These are phyloP conservation scores for Paracentrotus lividus DNA, from an alignment of 53 echinoderm and acorn worm species.

Conservation along the genomic window DNA sequence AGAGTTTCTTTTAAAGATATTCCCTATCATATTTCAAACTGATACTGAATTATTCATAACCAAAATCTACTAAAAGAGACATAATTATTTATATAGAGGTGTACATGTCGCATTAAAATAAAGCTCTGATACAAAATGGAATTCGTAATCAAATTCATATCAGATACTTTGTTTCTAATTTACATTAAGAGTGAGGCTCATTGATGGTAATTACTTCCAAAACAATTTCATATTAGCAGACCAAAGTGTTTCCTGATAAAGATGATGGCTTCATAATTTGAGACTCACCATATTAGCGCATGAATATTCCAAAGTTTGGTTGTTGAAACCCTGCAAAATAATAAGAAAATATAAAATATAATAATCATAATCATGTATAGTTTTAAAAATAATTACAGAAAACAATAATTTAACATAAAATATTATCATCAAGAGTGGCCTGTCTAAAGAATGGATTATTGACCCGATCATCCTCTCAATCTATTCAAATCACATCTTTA, in stretches of 20 bases:
- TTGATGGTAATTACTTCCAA: background rate
- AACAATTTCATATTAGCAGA: background rate
- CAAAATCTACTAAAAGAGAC: background rate
- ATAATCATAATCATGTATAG: no score
- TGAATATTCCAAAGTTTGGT: constrained; percentile 21
- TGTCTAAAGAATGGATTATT: no score
- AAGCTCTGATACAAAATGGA: background rate
- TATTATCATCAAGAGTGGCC: no score
- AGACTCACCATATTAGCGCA: constrained; percentile 51
- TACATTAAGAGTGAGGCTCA: background rate
- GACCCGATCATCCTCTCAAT: no score
- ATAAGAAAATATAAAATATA: background rate
- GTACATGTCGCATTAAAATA: background rate
- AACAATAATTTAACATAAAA: no score
- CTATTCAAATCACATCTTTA: no score
- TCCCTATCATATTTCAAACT: no score
- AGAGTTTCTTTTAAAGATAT: no score
- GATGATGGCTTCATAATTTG: background rate
- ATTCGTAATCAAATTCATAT: background rate
- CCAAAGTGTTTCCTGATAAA: background rate
- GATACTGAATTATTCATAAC: no score
- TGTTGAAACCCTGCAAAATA: constrained; percentile 47
- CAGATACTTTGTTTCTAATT: background rate
- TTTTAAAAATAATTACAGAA: no score
- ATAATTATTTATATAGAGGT: background rate